phyloP scores from a whole-genome alignment of 2,888 invertebrate species.

The Dicyrtoma fusca region DNA sequence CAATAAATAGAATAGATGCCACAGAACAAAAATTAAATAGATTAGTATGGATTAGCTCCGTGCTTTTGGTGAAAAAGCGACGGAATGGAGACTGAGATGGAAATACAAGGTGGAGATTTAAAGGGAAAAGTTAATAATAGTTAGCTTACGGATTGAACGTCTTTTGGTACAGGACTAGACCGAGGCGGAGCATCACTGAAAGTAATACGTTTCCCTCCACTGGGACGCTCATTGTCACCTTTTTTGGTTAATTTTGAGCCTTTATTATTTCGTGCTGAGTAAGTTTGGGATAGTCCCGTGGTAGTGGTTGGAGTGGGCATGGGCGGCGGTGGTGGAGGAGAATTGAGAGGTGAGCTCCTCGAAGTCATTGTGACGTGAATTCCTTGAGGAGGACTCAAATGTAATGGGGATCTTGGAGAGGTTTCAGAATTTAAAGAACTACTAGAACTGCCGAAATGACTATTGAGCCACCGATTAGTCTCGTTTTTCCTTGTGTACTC shows the following conservation, averaged over 20 bases:
- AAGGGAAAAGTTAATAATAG: conserved; percentile 31
- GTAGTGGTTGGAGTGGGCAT: conserved; percentile 27
- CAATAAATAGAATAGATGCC: background rate
- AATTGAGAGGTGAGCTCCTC: conserved; percentile 51
- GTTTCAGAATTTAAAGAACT: conserved; percentile 55
- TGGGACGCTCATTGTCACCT: conserved; percentile 9
- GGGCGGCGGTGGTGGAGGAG: conserved; percentile 43
- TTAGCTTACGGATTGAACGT: conserved; percentile 56
- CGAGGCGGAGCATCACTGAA: conserved; percentile 54
- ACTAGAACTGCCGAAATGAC: conserved; percentile 72
- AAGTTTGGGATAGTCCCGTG: conserved; percentile 32
- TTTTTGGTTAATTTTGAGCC: conserved; percentile 11
- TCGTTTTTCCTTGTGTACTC: conserved; percentile 87
- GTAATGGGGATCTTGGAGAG: conserved; percentile 53
- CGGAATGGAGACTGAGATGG: background rate
- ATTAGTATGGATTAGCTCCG: conserved; percentile 23
- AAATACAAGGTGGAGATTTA: background rate
- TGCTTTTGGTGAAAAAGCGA: background rate
- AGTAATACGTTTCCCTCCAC: conserved; percentile 54
- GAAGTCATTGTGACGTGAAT: conserved; percentile 57
- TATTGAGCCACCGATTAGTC: conserved; percentile 88
- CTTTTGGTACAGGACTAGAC: conserved; percentile 50
- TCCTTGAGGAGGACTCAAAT: conserved; percentile 51
- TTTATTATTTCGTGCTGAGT: conserved; percentile 27
- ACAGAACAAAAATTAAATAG: conserved; percentile 13